A percentile compares a stretch with the other conserved stretches of the same genome.
Conservation (phyloP, 2,888 invertebrate species). For the Drosophila siamana region DNA sequence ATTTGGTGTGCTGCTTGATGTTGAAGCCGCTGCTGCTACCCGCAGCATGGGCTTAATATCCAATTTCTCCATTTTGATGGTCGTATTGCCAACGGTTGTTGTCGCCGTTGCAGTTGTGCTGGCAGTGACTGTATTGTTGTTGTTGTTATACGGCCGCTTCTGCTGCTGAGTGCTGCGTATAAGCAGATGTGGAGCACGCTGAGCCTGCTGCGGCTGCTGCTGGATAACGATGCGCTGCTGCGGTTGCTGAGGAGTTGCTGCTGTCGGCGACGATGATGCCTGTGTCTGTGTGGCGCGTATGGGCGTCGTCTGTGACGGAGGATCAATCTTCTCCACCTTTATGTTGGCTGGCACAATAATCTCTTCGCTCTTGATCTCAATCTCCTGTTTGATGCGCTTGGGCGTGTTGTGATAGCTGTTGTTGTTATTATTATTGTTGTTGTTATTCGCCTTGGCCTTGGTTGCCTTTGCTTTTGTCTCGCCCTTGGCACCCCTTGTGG, state of each 20-base stretch:
- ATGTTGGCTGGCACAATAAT: constrained; percentile 82
- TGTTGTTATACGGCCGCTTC: constrained; percentile 65
- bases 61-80: constrained; percentile 83
- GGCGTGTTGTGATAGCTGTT: constrained; percentile 74
- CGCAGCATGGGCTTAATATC: constrained; percentile 81
- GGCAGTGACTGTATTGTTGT: constrained; percentile 37
- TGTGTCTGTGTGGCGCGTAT: constrained; percentile 26
- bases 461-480: constrained; percentile 15
- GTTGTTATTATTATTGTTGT: constrained; percentile 59
- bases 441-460: constrained; percentile 54
- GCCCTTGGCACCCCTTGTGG: constrained; percentile 19
- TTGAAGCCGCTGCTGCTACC: constrained; percentile 37
- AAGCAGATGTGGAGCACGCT: constrained; percentile 53
- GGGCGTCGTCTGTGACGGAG: constrained; percentile 48
- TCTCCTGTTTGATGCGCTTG: constrained; percentile 83
- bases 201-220: constrained; percentile 65
- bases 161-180: constrained; percentile 53
- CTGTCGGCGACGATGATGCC: constrained; percentile 15
- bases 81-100: constrained; percentile 71
- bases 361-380: constrained; percentile 84
- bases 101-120: constrained; percentile 39
- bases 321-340: constrained; percentile 81
- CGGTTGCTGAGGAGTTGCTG: constrained; percentile 31
- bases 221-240: constrained; percentile 64
- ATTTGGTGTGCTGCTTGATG: constrained; percentile 43